Conservation (phyloP, 2,888 invertebrate species). For the Julus scandinavius region DNA sequence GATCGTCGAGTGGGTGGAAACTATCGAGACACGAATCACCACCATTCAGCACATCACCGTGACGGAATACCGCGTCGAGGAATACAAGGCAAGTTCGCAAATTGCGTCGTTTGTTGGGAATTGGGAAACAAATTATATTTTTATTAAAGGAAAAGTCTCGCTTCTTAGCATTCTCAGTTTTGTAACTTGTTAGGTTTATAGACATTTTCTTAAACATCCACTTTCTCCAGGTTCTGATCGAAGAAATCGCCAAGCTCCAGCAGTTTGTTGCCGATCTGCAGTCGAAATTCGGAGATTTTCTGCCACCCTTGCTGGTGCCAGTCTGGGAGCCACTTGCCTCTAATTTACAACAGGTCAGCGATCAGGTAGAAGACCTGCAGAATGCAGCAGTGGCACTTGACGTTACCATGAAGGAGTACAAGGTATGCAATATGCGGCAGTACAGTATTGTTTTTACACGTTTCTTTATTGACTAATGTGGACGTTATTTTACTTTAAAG, state of each 20-base stretch:
- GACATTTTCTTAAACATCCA: neutral
- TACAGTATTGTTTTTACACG: neutral
- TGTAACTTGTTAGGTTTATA: too few species aligned
- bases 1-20: constrained; percentile 85
- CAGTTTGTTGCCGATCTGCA: constrained; percentile 46
- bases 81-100: constrained; percentile 53
- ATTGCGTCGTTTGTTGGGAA: too few species aligned
- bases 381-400: neutral
- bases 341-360: neutral
- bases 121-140: too few species aligned
- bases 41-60: constrained; percentile 63
- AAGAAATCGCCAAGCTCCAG: constrained; percentile 48
- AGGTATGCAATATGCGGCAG: neutral
- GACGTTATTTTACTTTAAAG: neutral
- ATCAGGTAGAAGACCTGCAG: neutral
- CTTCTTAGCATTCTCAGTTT: too few species aligned
- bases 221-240: constrained; percentile 45
- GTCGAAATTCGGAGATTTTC: constrained; percentile 11
- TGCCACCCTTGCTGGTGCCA: neutral
- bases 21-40: constrained; percentile 82
- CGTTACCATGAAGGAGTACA: neutral
- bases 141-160: too few species aligned
- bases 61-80: constrained; percentile 48
- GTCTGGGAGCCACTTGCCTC: neutral
- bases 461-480: too few species aligned